Percentiles rank a stretch among this genome's conserved stretches.
These are phyloP conservation scores for Drosophila neutralis DNA, from an alignment of 2,888 invertebrate species.

Conservation along the genomic window DNA sequence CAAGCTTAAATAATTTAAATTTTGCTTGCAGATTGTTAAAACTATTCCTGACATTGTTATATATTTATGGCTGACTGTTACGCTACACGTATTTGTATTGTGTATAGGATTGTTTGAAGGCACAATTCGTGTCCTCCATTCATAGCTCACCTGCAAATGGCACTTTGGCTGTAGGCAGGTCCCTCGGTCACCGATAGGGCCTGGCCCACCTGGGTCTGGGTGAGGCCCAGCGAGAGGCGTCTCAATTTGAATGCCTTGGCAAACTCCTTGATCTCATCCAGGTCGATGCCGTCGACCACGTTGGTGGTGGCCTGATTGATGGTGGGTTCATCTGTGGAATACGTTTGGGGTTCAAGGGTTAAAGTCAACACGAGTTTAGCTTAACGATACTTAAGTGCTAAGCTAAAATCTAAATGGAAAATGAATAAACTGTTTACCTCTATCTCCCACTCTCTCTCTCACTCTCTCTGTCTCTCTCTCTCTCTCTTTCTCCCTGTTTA, in stretches of 20 bases:
- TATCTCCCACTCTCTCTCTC: background rate
- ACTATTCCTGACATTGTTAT: background rate
- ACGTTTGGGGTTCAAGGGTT: conserved; percentile 24
- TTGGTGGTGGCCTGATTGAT: conserved; percentile 97
- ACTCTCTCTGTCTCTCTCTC: background rate
- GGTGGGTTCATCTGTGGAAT: conserved; percentile 92
- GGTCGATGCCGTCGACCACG: conserved; percentile 97
- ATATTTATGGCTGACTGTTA: background rate
- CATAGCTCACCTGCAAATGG: conserved; percentile 96
- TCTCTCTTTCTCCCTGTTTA: background rate
- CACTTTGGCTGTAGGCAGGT: conserved; percentile 99
- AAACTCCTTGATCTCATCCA: conserved; percentile 99
- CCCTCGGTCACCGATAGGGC: conserved; percentile 98
- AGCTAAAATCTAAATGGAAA: conserved; percentile 31
- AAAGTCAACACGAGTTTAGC: conserved; percentile 33
- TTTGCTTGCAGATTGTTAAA: background rate
- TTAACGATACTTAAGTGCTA: conserved; percentile 46
- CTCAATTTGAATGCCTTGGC: conserved; percentile 98
- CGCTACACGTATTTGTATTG: background rate
- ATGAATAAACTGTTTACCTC: background rate
- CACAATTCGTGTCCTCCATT: conserved; percentile 24
- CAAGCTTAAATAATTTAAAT: background rate
- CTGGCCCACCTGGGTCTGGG: conserved; percentile 99
- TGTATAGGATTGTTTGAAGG: background rate
- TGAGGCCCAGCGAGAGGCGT: conserved; percentile 95